Conservation (phyloP, 1,140 invertebrate genomes). For the Mamestra configurata region DNA sequence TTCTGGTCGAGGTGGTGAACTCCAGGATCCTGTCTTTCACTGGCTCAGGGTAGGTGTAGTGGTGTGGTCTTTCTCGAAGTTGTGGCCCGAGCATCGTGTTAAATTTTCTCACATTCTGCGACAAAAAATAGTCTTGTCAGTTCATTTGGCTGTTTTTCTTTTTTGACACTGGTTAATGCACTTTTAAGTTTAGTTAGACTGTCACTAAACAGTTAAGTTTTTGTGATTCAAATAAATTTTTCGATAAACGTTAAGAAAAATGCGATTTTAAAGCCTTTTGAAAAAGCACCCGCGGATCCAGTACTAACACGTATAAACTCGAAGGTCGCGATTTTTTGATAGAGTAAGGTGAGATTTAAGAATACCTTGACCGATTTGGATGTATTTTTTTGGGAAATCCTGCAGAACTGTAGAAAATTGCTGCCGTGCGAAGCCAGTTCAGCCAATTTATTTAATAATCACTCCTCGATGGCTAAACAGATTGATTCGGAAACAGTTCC, state of each 20-base stretch:
- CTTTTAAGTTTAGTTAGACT: not conserved
- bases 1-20: conserved; percentile 74
- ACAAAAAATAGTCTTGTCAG: conserved; percentile 59
- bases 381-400: no score
- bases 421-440: no score
- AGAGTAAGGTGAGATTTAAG: no score
- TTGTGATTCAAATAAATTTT: not conserved
- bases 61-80: conserved; percentile 75
- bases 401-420: no score
- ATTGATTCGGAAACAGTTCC: no score
- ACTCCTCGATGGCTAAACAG: no score
- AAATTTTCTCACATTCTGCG: conserved; percentile 74
- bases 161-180: not conserved
- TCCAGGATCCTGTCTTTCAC: conserved; percentile 79
- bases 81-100: conserved; percentile 73
- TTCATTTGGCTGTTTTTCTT: not conserved
- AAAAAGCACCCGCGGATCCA: not conserved
- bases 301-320: not conserved
- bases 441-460: no score
- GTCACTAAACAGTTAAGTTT: not conserved
- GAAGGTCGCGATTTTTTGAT: no score
- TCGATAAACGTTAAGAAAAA: not conserved
- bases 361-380: no score
- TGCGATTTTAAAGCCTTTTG: not conserved
- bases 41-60: conserved; percentile 82